phyloP scores from a whole-genome alignment of 2,797 vertebrate species.

The Adelosebastes latens region DNA sequence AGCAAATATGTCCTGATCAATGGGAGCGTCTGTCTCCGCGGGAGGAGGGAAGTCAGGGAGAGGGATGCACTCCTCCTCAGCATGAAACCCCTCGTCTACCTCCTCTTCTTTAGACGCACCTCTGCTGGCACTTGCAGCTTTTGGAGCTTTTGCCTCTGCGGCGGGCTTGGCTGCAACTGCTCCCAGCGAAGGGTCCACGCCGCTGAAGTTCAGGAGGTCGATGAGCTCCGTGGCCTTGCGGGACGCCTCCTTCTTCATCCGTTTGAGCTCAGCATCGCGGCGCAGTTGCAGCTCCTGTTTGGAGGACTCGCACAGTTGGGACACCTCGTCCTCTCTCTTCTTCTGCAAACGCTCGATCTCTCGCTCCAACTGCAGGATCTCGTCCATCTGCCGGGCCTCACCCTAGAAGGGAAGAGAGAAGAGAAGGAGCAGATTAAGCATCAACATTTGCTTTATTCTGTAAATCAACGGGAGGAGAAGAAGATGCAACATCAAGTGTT shows the following conservation, averaged over 20 bases:
- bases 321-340: constrained; percentile 89
- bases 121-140: constrained; percentile 13
- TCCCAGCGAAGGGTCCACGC: constrained; percentile 76
- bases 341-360: constrained; percentile 93
- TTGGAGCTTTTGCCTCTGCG: constrained; percentile 50
- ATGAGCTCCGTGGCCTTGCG: constrained; percentile 90
- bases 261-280: constrained; percentile 89
- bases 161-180: constrained; percentile 33
- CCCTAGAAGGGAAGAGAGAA: constrained; percentile 57
- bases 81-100: constrained; percentile 90
- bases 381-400: constrained; percentile 90
- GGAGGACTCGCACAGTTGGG: constrained; percentile 87
- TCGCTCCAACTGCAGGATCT: constrained; percentile 90
- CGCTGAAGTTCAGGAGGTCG: constrained; percentile 88
- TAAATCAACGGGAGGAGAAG: neutral
- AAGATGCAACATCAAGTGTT: neutral
- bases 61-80: constrained; percentile 87
- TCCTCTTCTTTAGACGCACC: constrained; percentile 82
- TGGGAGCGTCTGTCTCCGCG: constrained; percentile 69
- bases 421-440: too few species aligned
- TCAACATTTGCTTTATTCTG: neutral
- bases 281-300: constrained; percentile 88
- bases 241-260: constrained; percentile 92
- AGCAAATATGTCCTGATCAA: constrained; percentile 82
- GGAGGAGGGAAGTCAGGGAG: constrained; percentile 84